Evolutionary conservation across 2,797 vertebrate species (phyloP).

Genomic region (Nyctalus aviator): DNA sequence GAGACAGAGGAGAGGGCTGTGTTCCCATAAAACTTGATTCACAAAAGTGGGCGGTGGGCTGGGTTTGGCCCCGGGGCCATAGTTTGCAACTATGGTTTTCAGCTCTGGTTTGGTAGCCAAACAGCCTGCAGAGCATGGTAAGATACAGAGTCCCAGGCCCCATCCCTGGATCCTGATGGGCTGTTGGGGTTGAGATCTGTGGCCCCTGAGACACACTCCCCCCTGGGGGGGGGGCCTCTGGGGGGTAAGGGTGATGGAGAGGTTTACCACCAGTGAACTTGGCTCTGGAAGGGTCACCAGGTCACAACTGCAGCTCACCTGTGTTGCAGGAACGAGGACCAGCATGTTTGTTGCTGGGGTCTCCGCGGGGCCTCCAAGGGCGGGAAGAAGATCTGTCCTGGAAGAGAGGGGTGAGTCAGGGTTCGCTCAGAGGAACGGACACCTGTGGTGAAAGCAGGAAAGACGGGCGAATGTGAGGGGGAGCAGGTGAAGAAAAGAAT

Average conservation of each 20-base stretch:
- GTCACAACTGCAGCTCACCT: slow-evolving; percentile 52
- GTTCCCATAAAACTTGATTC: not conserved
- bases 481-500: not conserved
- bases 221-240: not conserved
- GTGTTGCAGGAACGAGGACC: not conserved
- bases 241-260: rapidly evolving
- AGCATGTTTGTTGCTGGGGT: not conserved
- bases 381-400: slow-evolving; percentile 44
- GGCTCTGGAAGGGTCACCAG: not conserved
- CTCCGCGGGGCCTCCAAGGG: not conserved
- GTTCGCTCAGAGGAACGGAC: not conserved
- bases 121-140: not conserved
- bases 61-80: not conserved
- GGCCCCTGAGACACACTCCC: not conserved
- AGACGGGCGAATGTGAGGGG: not conserved
- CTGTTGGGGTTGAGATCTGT: not conserved
- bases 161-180: not conserved
- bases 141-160: not conserved
- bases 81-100: not conserved
- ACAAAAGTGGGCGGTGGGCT: not conserved
- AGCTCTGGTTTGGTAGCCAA: not conserved
- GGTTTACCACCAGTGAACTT: rapidly evolving
- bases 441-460: not conserved
- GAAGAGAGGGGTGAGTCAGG: not conserved
- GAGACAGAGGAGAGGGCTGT: rapidly evolving